Evolutionary conservation across 2,797 vertebrate species (phyloP), one percentile per base, ranked within the genome.

Genomic region (Danio aesculapii): DNA sequence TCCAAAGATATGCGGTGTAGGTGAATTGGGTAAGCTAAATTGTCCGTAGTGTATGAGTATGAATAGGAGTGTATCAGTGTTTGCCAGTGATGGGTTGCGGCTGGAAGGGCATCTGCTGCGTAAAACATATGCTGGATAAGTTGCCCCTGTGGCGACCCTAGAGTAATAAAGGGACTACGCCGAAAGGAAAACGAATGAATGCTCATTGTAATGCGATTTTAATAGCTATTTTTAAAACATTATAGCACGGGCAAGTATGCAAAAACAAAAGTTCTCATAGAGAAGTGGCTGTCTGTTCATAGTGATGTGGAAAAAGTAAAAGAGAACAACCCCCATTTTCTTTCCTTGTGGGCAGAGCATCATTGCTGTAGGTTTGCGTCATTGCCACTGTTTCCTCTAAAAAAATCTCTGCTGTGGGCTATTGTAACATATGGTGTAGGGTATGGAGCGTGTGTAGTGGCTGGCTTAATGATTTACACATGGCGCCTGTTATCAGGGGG

Each of bases 381-480:
- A 80, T 73, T 64, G 41, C 49, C 69, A 66, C 79, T 59, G 49
- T 84, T 81, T 77, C 11, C 12, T 77, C 44, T 63, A n/a, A 68
- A 85, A 83, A 77, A 68, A 75, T 72, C 70, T 6, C 70, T 6
- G 46, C 64, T 61, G 57, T 76, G 41, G 66, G 50, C 17, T 79
- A 30, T 82, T 41, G 71, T 57, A 17, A 69, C 79, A 78, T 73
- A 79, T 82, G 52, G 61, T 64, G 5, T 30, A 46, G 63, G 77
- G 64, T 63, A 63, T 66, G 6, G 67, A 62, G 53, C 44, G 39
- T 69, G 16, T 81, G 75, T 53, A 75, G 75, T 69, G 39, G 66
- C 39, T 92, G 86, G 89, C 19, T 81, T 87, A 76, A 87, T 86
- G 77, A 81, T 75, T 73, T 75, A 86, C 91, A 91, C 88, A 86